Evolutionary conservation across 2,113 vertebrate species (phyloP).

Genomic region (Andinoacara biseriatus): DNA sequence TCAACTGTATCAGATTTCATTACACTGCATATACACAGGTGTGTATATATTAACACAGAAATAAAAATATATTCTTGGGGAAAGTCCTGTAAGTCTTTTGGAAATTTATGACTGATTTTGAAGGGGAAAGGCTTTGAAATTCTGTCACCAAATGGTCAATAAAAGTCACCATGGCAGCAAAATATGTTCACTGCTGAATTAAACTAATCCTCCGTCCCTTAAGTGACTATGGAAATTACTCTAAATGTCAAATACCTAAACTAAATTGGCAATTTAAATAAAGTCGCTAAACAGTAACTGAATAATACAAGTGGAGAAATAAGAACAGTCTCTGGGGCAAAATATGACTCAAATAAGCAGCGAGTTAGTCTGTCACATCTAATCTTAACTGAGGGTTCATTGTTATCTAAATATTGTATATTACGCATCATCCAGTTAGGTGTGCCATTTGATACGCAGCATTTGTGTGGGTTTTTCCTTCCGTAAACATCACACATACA

Average conservation of each 20-base stretch:
- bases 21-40: conserved; percentile 8
- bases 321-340: conserved; percentile 50
- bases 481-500: background rate
- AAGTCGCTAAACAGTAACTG: conserved; percentile 61
- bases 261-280: conserved; percentile 73
- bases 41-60: background rate
- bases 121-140: conserved; percentile 45
- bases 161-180: conserved; percentile 55
- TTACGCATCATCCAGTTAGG: background rate
- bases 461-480: conserved; percentile 2
- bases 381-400: conserved; percentile 42
- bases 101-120: conserved; percentile 51
- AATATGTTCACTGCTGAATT: conserved; percentile 70
- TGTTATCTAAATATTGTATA: conserved; percentile 29
- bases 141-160: conserved; percentile 69
- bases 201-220: conserved; percentile 61
- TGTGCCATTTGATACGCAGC: background rate
- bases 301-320: conserved; percentile 57
- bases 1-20: background rate
- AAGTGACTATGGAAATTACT: conserved; percentile 71
- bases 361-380: conserved; percentile 24
- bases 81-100: conserved; percentile 27
- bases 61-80: conserved; percentile 52
- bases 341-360: conserved; percentile 47
- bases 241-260: conserved; percentile 64